These are phyloP conservation scores for Mastacembelus armatus DNA, from an alignment of 2,797 vertebrate genomes.

Conservation along the genomic window DNA sequence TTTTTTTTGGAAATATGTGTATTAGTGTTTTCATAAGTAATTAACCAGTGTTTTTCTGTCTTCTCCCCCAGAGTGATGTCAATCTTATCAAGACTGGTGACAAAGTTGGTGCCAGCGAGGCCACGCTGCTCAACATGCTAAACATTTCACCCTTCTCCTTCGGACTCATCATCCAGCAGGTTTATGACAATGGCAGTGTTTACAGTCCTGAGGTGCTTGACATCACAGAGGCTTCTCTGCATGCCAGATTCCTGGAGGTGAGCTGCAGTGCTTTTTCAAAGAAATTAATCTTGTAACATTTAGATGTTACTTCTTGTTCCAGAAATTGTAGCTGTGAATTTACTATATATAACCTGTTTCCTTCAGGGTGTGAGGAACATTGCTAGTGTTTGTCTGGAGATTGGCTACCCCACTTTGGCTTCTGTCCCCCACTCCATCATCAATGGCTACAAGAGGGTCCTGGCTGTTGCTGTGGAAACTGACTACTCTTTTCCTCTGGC, in stretches of 20 bases:
- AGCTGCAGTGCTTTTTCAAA: not conserved
- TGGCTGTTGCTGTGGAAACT: constrained; percentile 95
- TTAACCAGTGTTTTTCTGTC: not conserved
- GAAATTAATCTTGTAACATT: accelerated
- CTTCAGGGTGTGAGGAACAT: constrained; percentile 95
- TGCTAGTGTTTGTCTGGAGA: constrained; percentile 95
- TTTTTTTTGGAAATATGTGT: not conserved
- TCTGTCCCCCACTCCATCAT: constrained; percentile 95
- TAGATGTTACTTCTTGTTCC: no score
- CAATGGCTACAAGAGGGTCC: constrained; percentile 95
- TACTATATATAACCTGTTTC: accelerated
- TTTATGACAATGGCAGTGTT: constrained; percentile 98
- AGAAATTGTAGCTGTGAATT: not conserved
- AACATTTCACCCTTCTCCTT: constrained; percentile 99
- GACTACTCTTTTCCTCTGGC: constrained; percentile 96
- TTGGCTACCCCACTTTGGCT: constrained; percentile 96
- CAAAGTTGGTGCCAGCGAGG: constrained; percentile 99
- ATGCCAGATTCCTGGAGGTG: constrained; percentile 94
- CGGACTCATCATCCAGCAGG: constrained; percentile 96
- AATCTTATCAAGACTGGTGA: constrained; percentile 93
- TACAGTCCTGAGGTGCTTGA: constrained; percentile 98
- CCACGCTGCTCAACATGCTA: constrained; percentile 97
- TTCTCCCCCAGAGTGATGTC: constrained; percentile 91
- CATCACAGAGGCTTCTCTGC: constrained; percentile 96
- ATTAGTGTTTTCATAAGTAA: not conserved